phyloP scores from a whole-genome alignment of 2,888 invertebrate genomes.

The Azorinus chamasolen region DNA sequence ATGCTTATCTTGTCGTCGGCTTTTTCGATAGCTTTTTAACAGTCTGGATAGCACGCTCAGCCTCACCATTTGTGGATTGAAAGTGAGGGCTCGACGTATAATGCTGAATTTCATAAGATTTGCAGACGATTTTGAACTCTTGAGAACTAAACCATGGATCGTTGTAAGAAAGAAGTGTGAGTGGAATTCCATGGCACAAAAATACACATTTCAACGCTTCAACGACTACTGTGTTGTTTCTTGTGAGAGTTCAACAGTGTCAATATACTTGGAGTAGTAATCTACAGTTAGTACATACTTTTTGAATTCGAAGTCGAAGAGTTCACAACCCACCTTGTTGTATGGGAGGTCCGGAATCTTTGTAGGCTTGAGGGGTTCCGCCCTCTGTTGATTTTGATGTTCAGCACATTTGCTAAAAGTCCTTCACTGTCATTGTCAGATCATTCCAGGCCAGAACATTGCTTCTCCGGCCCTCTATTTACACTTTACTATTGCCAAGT shows the following conservation, averaged over 20 bases:
- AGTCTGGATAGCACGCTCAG: conserved; percentile 68
- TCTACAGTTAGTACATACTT: conserved; percentile 51
- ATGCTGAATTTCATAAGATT: conserved; percentile 52
- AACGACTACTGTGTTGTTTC: conserved; percentile 34
- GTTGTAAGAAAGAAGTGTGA: conserved; percentile 49
- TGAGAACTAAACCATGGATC: conserved; percentile 55
- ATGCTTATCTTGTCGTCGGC: conserved; percentile 4
- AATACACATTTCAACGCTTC: conserved; percentile 43
- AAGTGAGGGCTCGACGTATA: conserved; percentile 65
- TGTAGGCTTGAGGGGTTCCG: conserved; percentile 44
- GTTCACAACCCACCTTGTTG: conserved; percentile 32
- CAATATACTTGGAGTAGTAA: conserved; percentile 59
- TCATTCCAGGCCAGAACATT: conserved; percentile 50
- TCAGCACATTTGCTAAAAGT: conserved; percentile 32
- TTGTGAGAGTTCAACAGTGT: conserved; percentile 39
- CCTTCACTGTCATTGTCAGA: conserved; percentile 39
- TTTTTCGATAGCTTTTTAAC: conserved; percentile 57
- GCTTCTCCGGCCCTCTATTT: conserved; percentile 48
- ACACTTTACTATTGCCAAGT: conserved; percentile 49
- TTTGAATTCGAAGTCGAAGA: conserved; percentile 48
- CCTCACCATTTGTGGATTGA: conserved; percentile 65
- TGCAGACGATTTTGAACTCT: conserved; percentile 59
- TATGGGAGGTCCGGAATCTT: conserved; percentile 40
- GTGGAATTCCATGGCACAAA: conserved; percentile 49
- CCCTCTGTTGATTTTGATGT: conserved; percentile 29